A percentile compares a stretch with the other conserved stretches of the same genome.
phyloP scores from a whole-genome alignment of 2,113 vertebrate genomes.

The Hystrix cristata region DNA sequence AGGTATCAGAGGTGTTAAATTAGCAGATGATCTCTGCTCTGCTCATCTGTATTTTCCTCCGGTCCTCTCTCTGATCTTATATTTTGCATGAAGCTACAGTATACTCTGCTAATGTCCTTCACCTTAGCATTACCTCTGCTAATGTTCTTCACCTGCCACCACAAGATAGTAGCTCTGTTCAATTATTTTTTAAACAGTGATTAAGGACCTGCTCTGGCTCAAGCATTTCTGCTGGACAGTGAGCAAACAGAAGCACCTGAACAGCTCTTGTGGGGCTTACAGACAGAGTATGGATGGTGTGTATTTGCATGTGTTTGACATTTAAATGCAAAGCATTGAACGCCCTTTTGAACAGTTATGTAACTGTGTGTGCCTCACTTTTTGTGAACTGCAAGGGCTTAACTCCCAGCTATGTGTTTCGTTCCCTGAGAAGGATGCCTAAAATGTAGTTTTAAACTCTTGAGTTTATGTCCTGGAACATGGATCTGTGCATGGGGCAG shows the following conservation, averaged over 20 bases:
- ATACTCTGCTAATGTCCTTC: not conserved
- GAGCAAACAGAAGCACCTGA: not conserved
- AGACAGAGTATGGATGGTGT: not conserved
- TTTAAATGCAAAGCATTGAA: constrained; percentile 11
- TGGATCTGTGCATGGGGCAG: not conserved
- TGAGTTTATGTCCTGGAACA: not conserved
- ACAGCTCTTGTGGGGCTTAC: not conserved
- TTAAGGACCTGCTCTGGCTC: not conserved
- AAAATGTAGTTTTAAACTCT: not conserved
- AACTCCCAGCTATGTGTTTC: not conserved
- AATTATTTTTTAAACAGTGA: not conserved
- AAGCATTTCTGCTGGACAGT: not conserved
- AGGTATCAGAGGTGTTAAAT: not conserved
- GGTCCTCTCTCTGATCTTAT: not conserved
- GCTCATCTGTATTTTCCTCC: not conserved
- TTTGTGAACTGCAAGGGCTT: not conserved
- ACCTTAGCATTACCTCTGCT: not conserved
- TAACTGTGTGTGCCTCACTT: constrained; percentile 3
- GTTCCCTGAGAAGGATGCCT: not conserved
- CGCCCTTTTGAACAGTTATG: not conserved
- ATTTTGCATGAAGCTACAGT: not conserved
- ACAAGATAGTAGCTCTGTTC: not conserved
- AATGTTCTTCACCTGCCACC: not conserved
- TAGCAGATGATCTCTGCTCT: not conserved
- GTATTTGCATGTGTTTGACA: not conserved